Base-by-base conservation (phyloP, 1,140 invertebrate species). In the Bathynomus jamesi region DNA sequence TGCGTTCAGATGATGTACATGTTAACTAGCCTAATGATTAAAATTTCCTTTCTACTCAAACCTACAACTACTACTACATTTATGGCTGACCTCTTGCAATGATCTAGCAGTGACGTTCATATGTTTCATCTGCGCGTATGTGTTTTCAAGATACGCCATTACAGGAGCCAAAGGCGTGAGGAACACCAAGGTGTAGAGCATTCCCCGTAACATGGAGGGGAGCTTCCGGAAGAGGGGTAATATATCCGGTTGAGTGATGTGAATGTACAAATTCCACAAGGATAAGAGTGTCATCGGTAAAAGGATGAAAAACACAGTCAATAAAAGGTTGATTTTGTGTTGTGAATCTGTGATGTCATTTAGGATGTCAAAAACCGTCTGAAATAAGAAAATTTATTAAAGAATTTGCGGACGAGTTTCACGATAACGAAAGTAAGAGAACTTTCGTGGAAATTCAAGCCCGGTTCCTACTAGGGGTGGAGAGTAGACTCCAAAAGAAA, bases 81-180 rank as follows among this genome's bases (percentile, higher is more conserved):
- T n/a, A n/a, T n/a, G n/a, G n/a, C n/a, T 65, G 11, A 76, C 72
- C 72, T 76, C 75, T 60, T 76, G 75, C 69, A 74, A 73, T 46
- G 72, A 71, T 61, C 72, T 68, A 30, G 75, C 70, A 28, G 75
- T 76, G 24, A 77, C 75, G 31, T 77, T 77, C 75, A 76, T 77
- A 67, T 77, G 75, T 65, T 77, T 77, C 75, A 77, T 74, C 65
- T 77, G 75, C 0, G 75, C 75, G 28, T 77, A 77, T 17, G 75
- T 77, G 61, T 77, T 77, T 29, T 77, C 75, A 53, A 77, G 40
- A 72, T 77, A 77, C 5, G 73, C 75, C 72, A 77, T 74, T 46
- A 77, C 70, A 17, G 75, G 75, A 13, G 75, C 75, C 17, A 77
- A 61, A 0, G 75, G 75, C 13, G 75, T 76, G 11, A 74, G 67